phyloP scores from a whole-genome alignment of 2,888 invertebrate species.

The Hypomecis punctinalis region DNA sequence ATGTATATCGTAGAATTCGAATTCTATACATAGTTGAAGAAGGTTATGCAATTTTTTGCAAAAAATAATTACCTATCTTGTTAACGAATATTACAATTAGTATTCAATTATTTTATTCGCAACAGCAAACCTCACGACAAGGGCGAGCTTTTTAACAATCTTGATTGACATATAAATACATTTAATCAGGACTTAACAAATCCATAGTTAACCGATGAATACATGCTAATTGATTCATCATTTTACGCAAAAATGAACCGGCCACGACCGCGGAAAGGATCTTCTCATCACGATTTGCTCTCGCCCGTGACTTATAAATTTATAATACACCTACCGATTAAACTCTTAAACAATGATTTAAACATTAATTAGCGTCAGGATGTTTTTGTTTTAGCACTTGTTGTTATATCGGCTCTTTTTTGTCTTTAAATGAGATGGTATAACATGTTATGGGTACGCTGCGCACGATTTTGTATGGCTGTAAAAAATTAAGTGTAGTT shows the following conservation, averaged over 20 bases:
- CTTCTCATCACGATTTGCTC: constrained; percentile 61
- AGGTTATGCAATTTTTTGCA: too few relatives aligned
- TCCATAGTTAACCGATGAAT: constrained; percentile 42
- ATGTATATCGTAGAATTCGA: too few relatives aligned
- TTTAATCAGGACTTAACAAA: constrained; percentile 34
- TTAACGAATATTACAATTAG: background rate
- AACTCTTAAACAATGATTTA: constrained; percentile 39
- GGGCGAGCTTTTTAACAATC: constrained; percentile 31
- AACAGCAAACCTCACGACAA: constrained; percentile 24
- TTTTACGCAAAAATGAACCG: constrained; percentile 50
- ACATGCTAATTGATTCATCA: constrained; percentile 52
- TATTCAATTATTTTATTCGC: constrained; percentile 12
- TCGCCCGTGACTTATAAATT: constrained; percentile 53
- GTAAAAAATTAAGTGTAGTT: constrained; percentile 27
- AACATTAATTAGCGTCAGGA: constrained; percentile 55
- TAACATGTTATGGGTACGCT: constrained; percentile 31
- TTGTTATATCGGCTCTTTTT: constrained; percentile 49
- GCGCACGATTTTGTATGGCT: constrained; percentile 43
- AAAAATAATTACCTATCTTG: too few relatives aligned
- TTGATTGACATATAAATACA: constrained; percentile 41
- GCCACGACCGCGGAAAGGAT: constrained; percentile 74
- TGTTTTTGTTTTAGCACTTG: constrained; percentile 53
- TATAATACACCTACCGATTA: constrained; percentile 26
- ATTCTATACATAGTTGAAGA: too few relatives aligned
- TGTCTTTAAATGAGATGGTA: constrained; percentile 36